Conservation (phyloP, 2,797 vertebrate species). For the Australoheros facetus region DNA sequence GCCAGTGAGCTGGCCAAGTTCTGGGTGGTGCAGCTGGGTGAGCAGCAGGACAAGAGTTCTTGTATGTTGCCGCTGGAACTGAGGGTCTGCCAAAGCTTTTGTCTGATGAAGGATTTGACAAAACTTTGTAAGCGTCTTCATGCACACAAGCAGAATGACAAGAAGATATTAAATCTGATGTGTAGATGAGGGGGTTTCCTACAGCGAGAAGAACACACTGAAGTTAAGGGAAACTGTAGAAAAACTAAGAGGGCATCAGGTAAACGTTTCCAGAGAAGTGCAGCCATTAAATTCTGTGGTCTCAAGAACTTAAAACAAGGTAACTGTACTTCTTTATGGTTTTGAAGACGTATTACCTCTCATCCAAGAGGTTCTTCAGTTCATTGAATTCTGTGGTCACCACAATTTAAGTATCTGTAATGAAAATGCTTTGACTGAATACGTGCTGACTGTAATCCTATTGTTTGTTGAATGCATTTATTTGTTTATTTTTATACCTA, state of each 20-base stretch:
- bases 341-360: too few species aligned
- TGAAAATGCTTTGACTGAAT: constrained; percentile 6
- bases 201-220: constrained; percentile 5
- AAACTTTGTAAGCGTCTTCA: constrained; percentile 73
- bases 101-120: constrained; percentile 79
- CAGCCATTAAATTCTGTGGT: background rate
- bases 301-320: too few species aligned
- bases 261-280: background rate
- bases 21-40: constrained; percentile 76
- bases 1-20: constrained; percentile 73
- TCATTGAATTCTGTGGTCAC: background rate
- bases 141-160: background rate
- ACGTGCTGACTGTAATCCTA: background rate
- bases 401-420: constrained; percentile 10
- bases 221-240: constrained; percentile 57
- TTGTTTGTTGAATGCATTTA: background rate
- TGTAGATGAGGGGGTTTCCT: background rate
- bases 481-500: background rate
- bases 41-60: constrained; percentile 19
- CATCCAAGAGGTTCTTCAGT: too few species aligned
- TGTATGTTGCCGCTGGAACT: constrained; percentile 61
- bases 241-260: constrained; percentile 23
- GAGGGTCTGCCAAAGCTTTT: constrained; percentile 73
- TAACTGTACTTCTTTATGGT: too few species aligned
- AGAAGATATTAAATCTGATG: constrained; percentile 1